Conservation (phyloP, 92 coral and sea anemone species). For the Zoanthus solanderi region DNA sequence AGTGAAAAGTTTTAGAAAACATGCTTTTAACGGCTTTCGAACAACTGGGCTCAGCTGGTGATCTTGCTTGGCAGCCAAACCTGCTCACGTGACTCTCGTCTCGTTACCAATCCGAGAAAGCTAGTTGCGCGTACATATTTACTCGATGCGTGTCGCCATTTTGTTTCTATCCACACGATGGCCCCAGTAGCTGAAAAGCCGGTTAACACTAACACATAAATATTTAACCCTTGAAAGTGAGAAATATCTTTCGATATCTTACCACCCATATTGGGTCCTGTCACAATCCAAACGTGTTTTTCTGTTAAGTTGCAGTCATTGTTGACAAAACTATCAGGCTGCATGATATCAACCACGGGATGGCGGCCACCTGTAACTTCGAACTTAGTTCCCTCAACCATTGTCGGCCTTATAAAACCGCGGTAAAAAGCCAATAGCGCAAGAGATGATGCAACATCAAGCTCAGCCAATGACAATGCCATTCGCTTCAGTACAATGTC, state of each 20-base stretch:
- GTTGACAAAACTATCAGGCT: constrained; percentile 86
- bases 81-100: no score
- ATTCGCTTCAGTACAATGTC: constrained; percentile 74
- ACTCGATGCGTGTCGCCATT: no score
- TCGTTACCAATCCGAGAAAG: no score
- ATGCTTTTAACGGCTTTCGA: no score
- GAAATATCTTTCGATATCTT: constrained; percentile 3
- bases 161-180: no score
- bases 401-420: constrained; percentile 73
- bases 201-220: no score
- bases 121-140: no score
- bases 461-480: constrained; percentile 77
- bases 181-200: no score
- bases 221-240: no score
- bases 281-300: constrained; percentile 82
- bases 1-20: no score
- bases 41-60: no score
- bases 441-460: constrained; percentile 84
- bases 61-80: no score
- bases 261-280: constrained; percentile 96
- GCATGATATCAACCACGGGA: constrained; percentile 88
- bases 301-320: constrained; percentile 80
- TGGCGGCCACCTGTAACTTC: constrained; percentile 81
- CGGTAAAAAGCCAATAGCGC: constrained; percentile 81
- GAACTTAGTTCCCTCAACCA: constrained; percentile 62